A percentile compares a stretch with the other conserved stretches of the same genome.
Conservation (phyloP, 2,888 invertebrate species). For the Rambutsinella grinnellia region DNA sequence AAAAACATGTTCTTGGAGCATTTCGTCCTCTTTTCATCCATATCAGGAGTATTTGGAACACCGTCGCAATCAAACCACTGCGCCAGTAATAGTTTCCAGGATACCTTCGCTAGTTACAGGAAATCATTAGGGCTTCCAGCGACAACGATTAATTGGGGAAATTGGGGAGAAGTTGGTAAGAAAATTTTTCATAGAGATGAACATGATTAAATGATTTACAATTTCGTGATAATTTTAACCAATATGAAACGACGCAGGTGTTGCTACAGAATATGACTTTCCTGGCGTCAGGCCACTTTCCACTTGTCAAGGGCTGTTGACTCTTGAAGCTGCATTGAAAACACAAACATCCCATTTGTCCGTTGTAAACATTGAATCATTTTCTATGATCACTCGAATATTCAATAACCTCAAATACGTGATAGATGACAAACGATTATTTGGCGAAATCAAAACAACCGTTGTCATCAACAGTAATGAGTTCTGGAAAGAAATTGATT, state of each 20-base stretch:
- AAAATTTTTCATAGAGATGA: too few relatives aligned
- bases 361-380: slow-evolving; percentile 31
- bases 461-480: slow-evolving; percentile 5
- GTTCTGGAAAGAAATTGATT: slow-evolving; percentile 45
- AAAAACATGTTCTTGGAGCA: slow-evolving; percentile 32
- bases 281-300: slow-evolving; percentile 11
- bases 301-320: slow-evolving; percentile 6
- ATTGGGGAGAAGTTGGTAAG: slow-evolving; percentile 40
- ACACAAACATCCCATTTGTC: slow-evolving; percentile 12
- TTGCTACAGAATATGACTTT: slow-evolving; percentile 18
- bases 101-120: slow-evolving; percentile 40
- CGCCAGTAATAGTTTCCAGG: slow-evolving; percentile 37
- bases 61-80: slow-evolving; percentile 50
- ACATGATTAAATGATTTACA: too few relatives aligned
- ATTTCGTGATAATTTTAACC: too few relatives aligned
- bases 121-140: slow-evolving; percentile 36
- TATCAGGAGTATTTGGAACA: slow-evolving; percentile 25
- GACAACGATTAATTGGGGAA: slow-evolving; percentile 49
- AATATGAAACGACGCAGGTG: too few relatives aligned
- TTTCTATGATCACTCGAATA: background rate
- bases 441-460: background rate
- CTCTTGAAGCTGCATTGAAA: slow-evolving; percentile 28
- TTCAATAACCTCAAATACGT: slow-evolving; percentile 21
- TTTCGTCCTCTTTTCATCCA: slow-evolving; percentile 49
- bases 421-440: slow-evolving; percentile 32